Evolutionary conservation across 2,888 invertebrate genomes (phyloP).

Genomic region (Drosophila sordidula): DNA sequence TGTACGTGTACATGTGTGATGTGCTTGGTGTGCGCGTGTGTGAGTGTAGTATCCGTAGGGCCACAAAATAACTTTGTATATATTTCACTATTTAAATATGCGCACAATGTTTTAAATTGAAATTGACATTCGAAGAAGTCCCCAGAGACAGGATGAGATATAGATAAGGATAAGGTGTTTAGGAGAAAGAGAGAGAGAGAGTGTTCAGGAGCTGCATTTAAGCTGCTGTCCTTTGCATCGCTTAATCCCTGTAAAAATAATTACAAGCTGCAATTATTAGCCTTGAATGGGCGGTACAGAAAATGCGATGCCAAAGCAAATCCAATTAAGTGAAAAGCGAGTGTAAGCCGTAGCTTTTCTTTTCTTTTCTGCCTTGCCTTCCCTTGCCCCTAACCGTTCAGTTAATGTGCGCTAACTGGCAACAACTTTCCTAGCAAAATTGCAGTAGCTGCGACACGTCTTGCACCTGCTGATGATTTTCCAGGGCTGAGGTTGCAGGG

Average conservation of each 20-base stretch:
- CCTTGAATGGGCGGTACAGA: slow-evolving; percentile 34
- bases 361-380: slow-evolving; percentile 11
- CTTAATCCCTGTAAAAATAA: slow-evolving; percentile 65
- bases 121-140: slow-evolving; percentile 51
- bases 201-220: slow-evolving; percentile 23
- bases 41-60: slow-evolving; percentile 12
- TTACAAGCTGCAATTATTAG: slow-evolving; percentile 78
- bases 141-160: slow-evolving; percentile 7
- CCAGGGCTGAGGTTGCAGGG: background rate
- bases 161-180: background rate
- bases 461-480: slow-evolving; percentile 42
- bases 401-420: slow-evolving; percentile 56
- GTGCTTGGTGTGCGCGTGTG: slow-evolving; percentile 3
- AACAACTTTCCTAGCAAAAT: slow-evolving; percentile 40
- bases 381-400: slow-evolving; percentile 2
- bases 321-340: slow-evolving; percentile 78
- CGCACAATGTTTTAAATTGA: slow-evolving; percentile 52
- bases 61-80: slow-evolving; percentile 28
- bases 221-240: slow-evolving; percentile 41
- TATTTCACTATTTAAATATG: slow-evolving; percentile 49
- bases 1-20: slow-evolving; percentile 1
- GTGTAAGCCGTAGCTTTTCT: slow-evolving; percentile 68
- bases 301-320: slow-evolving; percentile 61
- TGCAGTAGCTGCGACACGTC: slow-evolving; percentile 34
- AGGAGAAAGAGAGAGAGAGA: background rate